phyloP scores from a whole-genome alignment of 2,888 invertebrate species.

The Fabriciana adippe region DNA sequence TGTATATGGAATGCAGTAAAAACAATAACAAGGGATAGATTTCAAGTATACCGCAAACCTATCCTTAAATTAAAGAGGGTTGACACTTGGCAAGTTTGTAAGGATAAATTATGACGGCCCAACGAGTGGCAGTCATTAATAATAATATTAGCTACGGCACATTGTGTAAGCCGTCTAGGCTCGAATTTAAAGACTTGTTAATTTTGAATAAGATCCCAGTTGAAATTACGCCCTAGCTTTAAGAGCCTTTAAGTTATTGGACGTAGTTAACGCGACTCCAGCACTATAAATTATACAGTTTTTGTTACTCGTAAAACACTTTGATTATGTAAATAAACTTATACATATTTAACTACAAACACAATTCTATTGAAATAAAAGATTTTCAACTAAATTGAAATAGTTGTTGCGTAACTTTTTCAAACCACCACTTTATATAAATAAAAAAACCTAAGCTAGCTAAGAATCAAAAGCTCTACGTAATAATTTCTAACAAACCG shows the following conservation, averaged over 20 bases:
- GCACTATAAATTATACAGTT: constrained; percentile 10
- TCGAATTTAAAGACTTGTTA: constrained; percentile 27
- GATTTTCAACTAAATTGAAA: no score
- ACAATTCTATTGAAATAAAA: no score
- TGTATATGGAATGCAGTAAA: constrained; percentile 32
- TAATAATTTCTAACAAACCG: no score
- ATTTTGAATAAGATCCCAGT: constrained; percentile 24
- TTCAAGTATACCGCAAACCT: constrained; percentile 37
- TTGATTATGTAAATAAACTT: background rate
- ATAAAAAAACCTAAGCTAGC: no score
- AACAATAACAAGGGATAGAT: constrained; percentile 40
- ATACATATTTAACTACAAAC: no score
- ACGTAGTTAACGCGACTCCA: constrained; percentile 1
- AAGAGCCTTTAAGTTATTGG: constrained; percentile 12
- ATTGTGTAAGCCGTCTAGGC: constrained; percentile 26
- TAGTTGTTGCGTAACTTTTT: no score
- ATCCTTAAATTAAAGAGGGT: constrained; percentile 58
- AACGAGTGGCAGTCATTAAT: constrained; percentile 45
- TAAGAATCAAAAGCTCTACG: no score
- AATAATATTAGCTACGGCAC: constrained; percentile 36
- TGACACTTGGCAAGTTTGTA: constrained; percentile 56
- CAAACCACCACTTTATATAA: no score
- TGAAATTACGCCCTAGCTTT: constrained; percentile 6
- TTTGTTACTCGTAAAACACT: background rate
- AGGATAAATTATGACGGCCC: constrained; percentile 47